A percentile compares a stretch with the other conserved stretches of the same genome.
phyloP scores from a whole-genome alignment of 2,113 vertebrate species.

The Bubo blakistoni region DNA sequence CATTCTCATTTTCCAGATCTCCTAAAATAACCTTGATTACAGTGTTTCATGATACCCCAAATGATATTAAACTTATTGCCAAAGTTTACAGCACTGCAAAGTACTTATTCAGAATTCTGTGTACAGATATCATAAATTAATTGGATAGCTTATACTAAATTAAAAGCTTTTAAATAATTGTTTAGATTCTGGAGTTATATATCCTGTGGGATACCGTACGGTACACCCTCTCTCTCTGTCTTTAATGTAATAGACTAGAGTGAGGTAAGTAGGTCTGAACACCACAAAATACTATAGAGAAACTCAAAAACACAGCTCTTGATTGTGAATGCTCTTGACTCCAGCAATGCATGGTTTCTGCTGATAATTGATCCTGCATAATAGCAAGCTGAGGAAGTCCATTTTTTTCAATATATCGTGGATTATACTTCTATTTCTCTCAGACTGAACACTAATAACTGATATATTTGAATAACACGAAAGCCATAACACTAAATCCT shows the following conservation, averaged over 20 bases:
- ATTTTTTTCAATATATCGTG: not conserved
- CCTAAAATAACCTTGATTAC: not conserved
- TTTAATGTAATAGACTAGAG: not conserved
- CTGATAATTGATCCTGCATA: not conserved
- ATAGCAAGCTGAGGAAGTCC: not conserved
- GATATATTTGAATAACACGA: not conserved
- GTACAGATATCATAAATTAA: not conserved
- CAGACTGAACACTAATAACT: not conserved
- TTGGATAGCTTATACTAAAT: conserved; percentile 11
- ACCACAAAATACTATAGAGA: not conserved
- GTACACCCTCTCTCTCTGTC: not conserved
- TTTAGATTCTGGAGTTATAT: not conserved
- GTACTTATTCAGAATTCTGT: not conserved
- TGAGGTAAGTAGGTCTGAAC: not conserved
- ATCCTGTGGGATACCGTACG: not conserved
- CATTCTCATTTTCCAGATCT: not conserved
- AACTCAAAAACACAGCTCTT: not conserved
- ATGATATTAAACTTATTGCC: not conserved
- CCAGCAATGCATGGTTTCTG: not conserved
- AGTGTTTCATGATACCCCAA: not conserved
- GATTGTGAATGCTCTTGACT: not conserved
- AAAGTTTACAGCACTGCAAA: not conserved
- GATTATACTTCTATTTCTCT: conserved; percentile 20
- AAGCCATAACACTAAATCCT: not conserved
- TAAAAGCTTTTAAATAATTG: conserved; percentile 22